Percentiles rank a stretch among this genome's conserved stretches.
phyloP scores from a whole-genome alignment of 2,797 vertebrate species.

The Psittacula echo region DNA sequence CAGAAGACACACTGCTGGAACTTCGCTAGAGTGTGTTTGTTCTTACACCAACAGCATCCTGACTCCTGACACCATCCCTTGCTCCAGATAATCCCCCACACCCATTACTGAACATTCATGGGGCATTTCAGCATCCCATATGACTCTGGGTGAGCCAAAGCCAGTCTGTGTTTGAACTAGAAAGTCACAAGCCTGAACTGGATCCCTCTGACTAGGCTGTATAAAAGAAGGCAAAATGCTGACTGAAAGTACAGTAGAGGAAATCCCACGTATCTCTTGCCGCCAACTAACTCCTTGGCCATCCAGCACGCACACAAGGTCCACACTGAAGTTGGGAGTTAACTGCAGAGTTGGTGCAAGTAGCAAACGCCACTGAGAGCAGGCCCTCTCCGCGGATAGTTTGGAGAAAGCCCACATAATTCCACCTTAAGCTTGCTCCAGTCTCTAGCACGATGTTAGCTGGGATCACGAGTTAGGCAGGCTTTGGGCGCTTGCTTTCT shows the following conservation, averaged over 20 bases:
- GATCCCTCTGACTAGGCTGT: not conserved
- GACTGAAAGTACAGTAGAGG: not conserved
- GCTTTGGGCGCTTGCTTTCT: not conserved
- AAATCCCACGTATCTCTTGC: accelerated
- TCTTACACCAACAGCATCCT: not conserved
- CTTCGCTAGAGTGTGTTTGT: accelerated
- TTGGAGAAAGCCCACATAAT: not conserved
- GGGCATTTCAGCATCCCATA: not conserved
- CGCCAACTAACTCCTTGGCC: not conserved
- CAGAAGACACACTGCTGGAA: not conserved
- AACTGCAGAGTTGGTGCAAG: not conserved
- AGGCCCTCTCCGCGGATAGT: accelerated
- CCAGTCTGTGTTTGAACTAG: not conserved
- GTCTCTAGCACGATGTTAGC: not conserved
- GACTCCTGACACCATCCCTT: not conserved
- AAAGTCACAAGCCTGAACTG: not conserved
- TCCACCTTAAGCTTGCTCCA: not conserved
- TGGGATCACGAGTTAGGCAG: not conserved
- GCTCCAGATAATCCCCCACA: not conserved
- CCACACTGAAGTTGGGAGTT: accelerated
- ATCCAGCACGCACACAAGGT: accelerated
- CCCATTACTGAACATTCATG: not conserved
- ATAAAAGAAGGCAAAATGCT: conserved; percentile 40
- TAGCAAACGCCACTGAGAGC: accelerated
- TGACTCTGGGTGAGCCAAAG: not conserved